These are phyloP conservation scores for Fragum fragum DNA, from an alignment of 2,888 invertebrate genomes.

Conservation along the genomic window DNA sequence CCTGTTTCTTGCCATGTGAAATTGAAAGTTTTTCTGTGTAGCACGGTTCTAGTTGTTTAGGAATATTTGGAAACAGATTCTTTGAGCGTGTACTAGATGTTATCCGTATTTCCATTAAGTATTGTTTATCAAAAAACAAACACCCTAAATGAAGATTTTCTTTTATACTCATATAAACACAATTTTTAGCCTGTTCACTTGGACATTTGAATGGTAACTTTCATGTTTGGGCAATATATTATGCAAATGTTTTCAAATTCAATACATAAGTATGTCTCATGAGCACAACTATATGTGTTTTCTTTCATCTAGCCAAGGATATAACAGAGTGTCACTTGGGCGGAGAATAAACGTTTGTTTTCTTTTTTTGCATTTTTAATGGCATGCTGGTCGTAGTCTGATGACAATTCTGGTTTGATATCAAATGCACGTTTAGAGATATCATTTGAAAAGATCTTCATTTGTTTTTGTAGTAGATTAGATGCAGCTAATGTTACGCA, in stretches of 20 bases:
- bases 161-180: slow-evolving; percentile 35
- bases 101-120: slow-evolving; percentile 34
- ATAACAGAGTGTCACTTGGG: not conserved
- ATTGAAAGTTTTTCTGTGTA: slow-evolving; percentile 28
- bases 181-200: slow-evolving; percentile 50
- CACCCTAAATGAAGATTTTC: slow-evolving; percentile 29
- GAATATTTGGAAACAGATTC: not conserved
- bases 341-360: not conserved
- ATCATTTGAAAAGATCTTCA: not conserved
- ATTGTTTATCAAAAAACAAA: slow-evolving; percentile 35
- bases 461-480: not conserved
- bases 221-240: slow-evolving; percentile 32
- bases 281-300: not conserved
- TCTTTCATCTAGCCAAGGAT: not conserved
- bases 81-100: slow-evolving; percentile 17
- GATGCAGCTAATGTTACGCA: not conserved
- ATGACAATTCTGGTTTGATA: not conserved
- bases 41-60: not conserved
- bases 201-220: slow-evolving; percentile 20
- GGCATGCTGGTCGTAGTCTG: not conserved
- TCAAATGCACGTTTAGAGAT: not conserved
- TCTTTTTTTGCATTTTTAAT: slow-evolving; percentile 1
- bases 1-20: slow-evolving; percentile 34
- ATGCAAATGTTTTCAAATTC: slow-evolving; percentile 42
- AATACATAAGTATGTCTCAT: slow-evolving; percentile 32